Base-by-base conservation (phyloP, 2,888 invertebrate species). In the Cheilosia variabilis region DNA sequence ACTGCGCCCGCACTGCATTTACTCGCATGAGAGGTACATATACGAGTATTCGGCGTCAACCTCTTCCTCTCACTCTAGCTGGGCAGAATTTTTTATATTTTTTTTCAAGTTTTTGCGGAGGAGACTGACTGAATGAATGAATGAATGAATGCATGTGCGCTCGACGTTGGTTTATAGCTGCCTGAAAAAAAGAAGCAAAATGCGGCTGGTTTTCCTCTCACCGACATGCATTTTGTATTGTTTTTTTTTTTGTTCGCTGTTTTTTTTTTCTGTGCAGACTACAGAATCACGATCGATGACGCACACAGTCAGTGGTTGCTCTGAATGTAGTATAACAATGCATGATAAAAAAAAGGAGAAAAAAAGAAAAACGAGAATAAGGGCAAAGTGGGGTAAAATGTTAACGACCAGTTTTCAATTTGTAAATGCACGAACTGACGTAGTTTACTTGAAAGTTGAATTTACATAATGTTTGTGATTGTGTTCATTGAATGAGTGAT, bases 21-120 rank as follows among this genome's bases (percentile, higher is more conserved):
- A 68, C 81, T 86, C 81, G 81, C 86, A 86, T 86, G 86, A 66
- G 86, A 86, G 72, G 63, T 69, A 73, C 79, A 53, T 75, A 73
- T 27, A 22, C 22, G 22, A 2, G 22, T 83, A 53, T 75, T 75
- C 37, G 60, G 63, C 63, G 19, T 60, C 15, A 65, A 43, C 63
- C 27, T 75, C 41, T 73, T 53, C 37, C 75, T 84, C 73, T 47
- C 43, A 19, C 53, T 69, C n/a, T 43, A 9, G 41, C 13, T 41
- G 4, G 19, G 13, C 10, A 15, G 7, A 47, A 27, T 55, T 15
- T 17, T 50, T 50, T 27, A 22, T 31, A 60, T 47, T 69, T 62
- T 55, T 50, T 50, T 65, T 22, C 34, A 43, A 62, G 10, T 57
- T 76, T 72, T 55, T 83, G 63, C 50, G 58, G 47, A 79, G 69